These are phyloP conservation scores for Larimichthys polyactis DNA, from an alignment of 2,113 vertebrate genomes.

Conservation along the genomic window DNA sequence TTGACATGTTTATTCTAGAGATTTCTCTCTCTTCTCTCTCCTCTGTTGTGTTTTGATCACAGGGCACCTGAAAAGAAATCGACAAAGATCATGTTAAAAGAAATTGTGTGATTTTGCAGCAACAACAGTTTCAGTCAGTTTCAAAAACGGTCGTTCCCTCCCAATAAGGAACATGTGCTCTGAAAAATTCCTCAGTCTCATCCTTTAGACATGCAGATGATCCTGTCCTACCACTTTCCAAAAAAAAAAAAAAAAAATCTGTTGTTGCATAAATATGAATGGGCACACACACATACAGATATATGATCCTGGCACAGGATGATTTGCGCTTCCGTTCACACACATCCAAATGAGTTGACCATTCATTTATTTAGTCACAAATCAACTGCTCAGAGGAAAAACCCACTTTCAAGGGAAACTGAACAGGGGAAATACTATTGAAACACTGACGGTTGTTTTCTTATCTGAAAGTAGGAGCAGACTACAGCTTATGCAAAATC, in stretches of 20 bases:
- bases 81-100: not conserved
- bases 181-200: conserved; percentile 71
- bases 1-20: conserved; percentile 66
- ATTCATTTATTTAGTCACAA: conserved; percentile 25
- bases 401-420: not conserved
- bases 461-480: conserved; percentile 45
- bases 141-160: conserved; percentile 34
- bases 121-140: not conserved
- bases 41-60: conserved; percentile 20
- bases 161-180: conserved; percentile 34
- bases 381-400: not conserved
- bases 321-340: not conserved
- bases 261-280: conserved; percentile 33
- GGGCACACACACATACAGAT: not conserved
- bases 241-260: conserved; percentile 38
- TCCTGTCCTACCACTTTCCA: conserved; percentile 75
- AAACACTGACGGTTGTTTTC: conserved; percentile 23
- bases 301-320: not conserved
- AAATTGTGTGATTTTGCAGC: not conserved
- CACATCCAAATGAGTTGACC: conserved; percentile 21
- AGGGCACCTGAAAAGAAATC: conserved; percentile 35
- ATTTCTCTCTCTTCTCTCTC: not conserved
- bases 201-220: conserved; percentile 70
- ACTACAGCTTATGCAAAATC: conserved; percentile 51
- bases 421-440: conserved; percentile 19